Evolutionary conservation across 2,113 vertebrate genomes (phyloP).

Genomic region (Himantopus leucocephalus): DNA sequence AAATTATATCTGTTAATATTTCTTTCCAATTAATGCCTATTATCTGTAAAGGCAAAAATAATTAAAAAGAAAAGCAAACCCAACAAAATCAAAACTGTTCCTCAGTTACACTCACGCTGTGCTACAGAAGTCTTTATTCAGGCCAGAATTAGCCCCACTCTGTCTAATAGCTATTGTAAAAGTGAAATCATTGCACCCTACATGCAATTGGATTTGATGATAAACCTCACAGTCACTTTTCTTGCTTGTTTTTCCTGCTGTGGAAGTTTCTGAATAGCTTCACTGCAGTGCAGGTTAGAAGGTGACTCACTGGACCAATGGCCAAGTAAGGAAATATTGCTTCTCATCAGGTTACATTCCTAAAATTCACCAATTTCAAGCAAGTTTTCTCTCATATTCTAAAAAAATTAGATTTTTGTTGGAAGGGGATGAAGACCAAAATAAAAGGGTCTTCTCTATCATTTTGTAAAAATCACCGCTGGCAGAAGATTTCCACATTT

Average conservation of each 20-base stretch:
- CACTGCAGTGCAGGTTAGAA: conserved; percentile 10
- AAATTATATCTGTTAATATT: background rate
- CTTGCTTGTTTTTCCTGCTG: conserved; percentile 55
- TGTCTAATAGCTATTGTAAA: background rate
- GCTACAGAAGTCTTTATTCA: background rate
- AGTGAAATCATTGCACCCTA: background rate
- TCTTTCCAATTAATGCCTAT: background rate
- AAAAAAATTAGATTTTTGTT: conserved; percentile 24
- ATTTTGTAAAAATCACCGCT: background rate
- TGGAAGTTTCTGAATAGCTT: conserved; percentile 37
- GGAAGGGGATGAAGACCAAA: background rate
- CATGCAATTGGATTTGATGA: background rate
- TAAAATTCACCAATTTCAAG: conserved; percentile 62
- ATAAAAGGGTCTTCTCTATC: background rate
- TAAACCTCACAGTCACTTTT: background rate
- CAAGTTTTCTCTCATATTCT: background rate
- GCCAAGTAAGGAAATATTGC: conserved; percentile 26
- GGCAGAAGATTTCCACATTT: conserved; percentile 14
- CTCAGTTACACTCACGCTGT: background rate
- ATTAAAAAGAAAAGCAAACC: background rate
- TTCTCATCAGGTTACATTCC: conserved; percentile 45
- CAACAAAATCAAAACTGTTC: background rate
- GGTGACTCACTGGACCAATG: background rate
- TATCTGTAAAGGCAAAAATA: background rate
- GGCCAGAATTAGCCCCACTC: background rate